Evolutionary conservation across 1,140 invertebrate species (phyloP).

Genomic region (Hylaeus anthracinus): DNA sequence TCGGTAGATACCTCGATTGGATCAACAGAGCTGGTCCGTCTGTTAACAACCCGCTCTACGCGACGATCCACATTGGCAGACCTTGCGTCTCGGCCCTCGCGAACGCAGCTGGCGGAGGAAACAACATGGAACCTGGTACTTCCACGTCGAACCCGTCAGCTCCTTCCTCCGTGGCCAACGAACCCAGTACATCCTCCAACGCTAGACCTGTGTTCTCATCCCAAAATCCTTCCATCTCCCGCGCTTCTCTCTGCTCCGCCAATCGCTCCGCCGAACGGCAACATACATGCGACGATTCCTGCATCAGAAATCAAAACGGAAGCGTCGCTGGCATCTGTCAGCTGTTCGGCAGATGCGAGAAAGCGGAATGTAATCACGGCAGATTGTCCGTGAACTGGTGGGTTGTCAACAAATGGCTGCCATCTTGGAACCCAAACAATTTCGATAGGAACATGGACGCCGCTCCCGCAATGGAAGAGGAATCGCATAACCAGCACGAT

Average conservation of each 20-base stretch:
- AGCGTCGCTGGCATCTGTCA: constrained; percentile 70
- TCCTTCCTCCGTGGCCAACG: constrained; percentile 36
- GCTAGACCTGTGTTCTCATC: constrained; percentile 45
- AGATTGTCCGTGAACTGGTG: constrained; percentile 74
- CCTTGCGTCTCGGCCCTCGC: constrained; percentile 58
- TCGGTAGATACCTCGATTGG: constrained; percentile 70
- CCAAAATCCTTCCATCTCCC: constrained; percentile 63
- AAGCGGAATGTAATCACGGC: constrained; percentile 72
- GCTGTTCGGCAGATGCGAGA: constrained; percentile 68
- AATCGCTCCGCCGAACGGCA: constrained; percentile 63
- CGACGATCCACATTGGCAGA: constrained; percentile 74
- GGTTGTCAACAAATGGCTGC: constrained; percentile 75
- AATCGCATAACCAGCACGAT: constrained; percentile 65
- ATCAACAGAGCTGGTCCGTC: constrained; percentile 61
- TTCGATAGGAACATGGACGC: constrained; percentile 66
- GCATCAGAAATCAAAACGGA: constrained; percentile 70
- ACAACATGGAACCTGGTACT: constrained; percentile 28
- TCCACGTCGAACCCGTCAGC: constrained; percentile 49
- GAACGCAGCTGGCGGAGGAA: constrained; percentile 39
- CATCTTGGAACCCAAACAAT: constrained; percentile 69
- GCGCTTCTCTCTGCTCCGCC: constrained; percentile 53
- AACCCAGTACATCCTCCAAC: constrained; percentile 56
- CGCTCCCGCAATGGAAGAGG: constrained; percentile 53
- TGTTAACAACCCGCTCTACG: constrained; percentile 75
- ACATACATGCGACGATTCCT: constrained; percentile 77